These are phyloP conservation scores for Coremacera marginata DNA, from an alignment of 2,888 invertebrate genomes.

Conservation along the genomic window DNA sequence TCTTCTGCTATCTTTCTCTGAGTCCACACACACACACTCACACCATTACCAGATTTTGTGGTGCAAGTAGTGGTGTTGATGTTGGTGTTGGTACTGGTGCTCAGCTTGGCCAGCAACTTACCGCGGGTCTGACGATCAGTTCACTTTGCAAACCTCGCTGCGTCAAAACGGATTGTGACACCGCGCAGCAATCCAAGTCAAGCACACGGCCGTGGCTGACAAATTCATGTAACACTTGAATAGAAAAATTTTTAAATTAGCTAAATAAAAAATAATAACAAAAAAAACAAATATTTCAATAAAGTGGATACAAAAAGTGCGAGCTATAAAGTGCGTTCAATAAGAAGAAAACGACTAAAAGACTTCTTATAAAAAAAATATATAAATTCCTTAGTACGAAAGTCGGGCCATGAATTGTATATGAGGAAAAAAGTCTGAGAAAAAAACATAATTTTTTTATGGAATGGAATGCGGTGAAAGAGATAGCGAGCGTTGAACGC, in stretches of 20 bases:
- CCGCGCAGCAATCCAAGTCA: slow-evolving; percentile 5
- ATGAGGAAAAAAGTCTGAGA: not conserved
- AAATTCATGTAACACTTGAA: not conserved
- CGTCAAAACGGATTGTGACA: slow-evolving; percentile 17
- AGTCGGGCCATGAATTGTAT: not conserved
- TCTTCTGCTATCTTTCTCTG: not conserved
- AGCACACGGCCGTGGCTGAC: slow-evolving; percentile 14
- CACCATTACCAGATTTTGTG: not conserved
- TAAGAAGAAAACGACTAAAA: not conserved
- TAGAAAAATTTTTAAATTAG: slow-evolving; percentile 17
- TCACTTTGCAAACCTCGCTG: slow-evolving; percentile 36
- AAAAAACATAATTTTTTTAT: slow-evolving; percentile 50
- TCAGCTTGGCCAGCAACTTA: slow-evolving; percentile 4
- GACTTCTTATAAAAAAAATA: not conserved
- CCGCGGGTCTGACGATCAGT: slow-evolving; percentile 5
- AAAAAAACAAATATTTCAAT: slow-evolving; percentile 22
- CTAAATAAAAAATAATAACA: slow-evolving; percentile 7
- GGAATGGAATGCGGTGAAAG: slow-evolving; percentile 66
- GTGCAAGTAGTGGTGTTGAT: too few relatives aligned
- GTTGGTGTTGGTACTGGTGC: too few relatives aligned
- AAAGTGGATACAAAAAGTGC: slow-evolving; percentile 32
- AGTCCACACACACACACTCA: not conserved
- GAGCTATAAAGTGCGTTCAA: slow-evolving; percentile 20
- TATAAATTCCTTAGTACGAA: not conserved
- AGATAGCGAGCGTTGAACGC: slow-evolving; percentile 51